Evolutionary conservation across 2,113 vertebrate species (phyloP).

Genomic region (Lutjanus erythropterus): DNA sequence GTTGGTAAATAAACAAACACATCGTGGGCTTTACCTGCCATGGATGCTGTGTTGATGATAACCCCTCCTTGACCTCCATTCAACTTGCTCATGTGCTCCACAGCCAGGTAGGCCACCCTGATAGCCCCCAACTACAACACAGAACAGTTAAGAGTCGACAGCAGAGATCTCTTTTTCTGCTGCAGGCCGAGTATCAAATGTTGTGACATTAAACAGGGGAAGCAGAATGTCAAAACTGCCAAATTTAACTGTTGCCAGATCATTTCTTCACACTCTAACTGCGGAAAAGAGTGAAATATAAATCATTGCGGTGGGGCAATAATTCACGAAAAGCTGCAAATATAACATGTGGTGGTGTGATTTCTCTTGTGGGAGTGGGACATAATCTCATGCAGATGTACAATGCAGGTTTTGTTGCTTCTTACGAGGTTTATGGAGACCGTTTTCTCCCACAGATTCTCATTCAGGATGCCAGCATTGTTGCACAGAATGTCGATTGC

Average conservation of each 20-base stretch:
- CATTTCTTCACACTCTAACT: background rate
- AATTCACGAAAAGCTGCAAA: background rate
- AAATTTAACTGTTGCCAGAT: background rate
- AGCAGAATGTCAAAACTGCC: background rate
- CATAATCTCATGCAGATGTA: background rate
- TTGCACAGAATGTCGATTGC: constrained; percentile 84
- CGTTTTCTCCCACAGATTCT: constrained; percentile 78
- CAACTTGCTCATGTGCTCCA: constrained; percentile 84
- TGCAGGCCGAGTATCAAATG: background rate
- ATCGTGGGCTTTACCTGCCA: constrained; percentile 71
- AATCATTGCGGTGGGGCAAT: background rate
- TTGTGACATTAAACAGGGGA: background rate
- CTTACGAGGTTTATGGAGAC: constrained; percentile 84
- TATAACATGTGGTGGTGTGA: background rate
- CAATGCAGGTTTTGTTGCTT: background rate
- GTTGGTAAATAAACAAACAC: background rate
- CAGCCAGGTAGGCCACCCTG: constrained; percentile 78
- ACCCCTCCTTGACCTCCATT: constrained; percentile 80
- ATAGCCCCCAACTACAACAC: constrained; percentile 74
- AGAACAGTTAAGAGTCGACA: background rate
- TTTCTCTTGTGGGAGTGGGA: background rate
- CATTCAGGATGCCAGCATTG: constrained; percentile 84
- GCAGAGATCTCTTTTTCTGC: background rate
- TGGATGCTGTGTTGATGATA: constrained; percentile 79
- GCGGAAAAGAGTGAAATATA: background rate